Base-by-base conservation (phyloP, 2,113 vertebrate species). In the Nycticorax nycticorax region DNA sequence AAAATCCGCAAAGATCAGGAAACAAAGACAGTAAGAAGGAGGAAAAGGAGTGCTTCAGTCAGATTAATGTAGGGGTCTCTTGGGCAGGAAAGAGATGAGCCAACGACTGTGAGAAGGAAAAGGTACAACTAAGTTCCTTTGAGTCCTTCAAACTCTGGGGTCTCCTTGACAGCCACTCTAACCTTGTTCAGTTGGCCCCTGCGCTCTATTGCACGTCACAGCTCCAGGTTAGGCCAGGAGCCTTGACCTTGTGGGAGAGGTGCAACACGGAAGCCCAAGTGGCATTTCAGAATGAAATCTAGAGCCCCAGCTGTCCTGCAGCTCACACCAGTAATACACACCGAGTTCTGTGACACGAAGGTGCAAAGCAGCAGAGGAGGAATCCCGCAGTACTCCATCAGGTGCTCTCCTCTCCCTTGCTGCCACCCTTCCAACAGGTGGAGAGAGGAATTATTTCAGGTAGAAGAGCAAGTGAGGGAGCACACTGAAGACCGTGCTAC, bases 401-500 rank as follows among this genome's bases (percentile, higher is more conserved):
- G 33, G 35, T 88, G 57, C 75, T 47, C 50, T 63, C 60, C 67
- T 47, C 53, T 56, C 60, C 35, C 60, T 72, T 16, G 21, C 73
- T 79, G 67, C 26, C 43, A 69, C 41, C 59, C 48, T n/a, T 23
- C 69, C 27, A 53, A 24, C 33, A n/a, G 68, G 78, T 12, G 23
- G 55, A 56, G 73, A 66, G 30, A 56, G 39, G 39, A 67, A 87
- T 66, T 83, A 26, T 83, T 94, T 66, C n/a, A 60, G 11, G 12
- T 9, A 81, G 39, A 52, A 41, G 4, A 91, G 32, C 84, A 78
- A 76, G 16, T 5, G 71, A 85, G 21, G 77, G 47, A 89, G 18
- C 37, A 52, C 10, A 14, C 30, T 64, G 1, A 6, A 55, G 39
- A 78, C 23, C 13, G 74, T 0, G 0, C 27, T 55, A 5, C 45